These are phyloP conservation scores for Scomber japonicus DNA, from an alignment of 2,113 vertebrate genomes.

Conservation along the genomic window DNA sequence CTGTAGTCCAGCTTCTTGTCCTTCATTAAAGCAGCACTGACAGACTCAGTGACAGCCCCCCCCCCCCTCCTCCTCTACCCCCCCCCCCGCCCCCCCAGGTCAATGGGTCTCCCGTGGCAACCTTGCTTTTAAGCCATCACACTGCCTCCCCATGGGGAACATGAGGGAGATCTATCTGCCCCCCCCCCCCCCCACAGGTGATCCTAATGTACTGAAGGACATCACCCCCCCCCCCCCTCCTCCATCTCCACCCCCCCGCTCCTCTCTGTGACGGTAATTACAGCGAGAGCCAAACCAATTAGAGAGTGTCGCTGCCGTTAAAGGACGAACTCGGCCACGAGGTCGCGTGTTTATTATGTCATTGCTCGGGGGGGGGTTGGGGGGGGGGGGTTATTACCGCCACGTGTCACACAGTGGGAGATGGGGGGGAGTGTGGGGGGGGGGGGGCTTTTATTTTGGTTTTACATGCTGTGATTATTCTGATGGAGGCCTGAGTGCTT, in stretches of 20 bases:
- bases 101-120: no score
- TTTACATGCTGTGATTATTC: slow-evolving; percentile 69
- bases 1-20: slow-evolving; percentile 70
- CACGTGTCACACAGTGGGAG: slow-evolving; percentile 68
- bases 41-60: slow-evolving; percentile 86
- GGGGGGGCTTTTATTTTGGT: slow-evolving; percentile 65
- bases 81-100: slow-evolving; percentile 72
- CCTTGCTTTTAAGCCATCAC: slow-evolving; percentile 81
- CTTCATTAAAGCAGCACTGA: slow-evolving; percentile 95
- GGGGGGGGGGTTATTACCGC: slow-evolving; percentile 66
- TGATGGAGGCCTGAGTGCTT: slow-evolving; percentile 74
- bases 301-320: slow-evolving; percentile 75
- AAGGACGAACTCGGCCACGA: slow-evolving; percentile 73
- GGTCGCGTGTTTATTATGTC: slow-evolving; percentile 83
- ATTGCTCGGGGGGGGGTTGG: slow-evolving; percentile 49
- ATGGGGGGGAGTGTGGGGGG: slow-evolving; percentile 68
- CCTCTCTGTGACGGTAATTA: slow-evolving; percentile 63
- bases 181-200: slow-evolving; percentile 66
- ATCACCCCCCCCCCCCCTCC: slow-evolving; percentile 46
- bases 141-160: slow-evolving; percentile 69
- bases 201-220: slow-evolving; percentile 79
- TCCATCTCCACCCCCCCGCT: no score
- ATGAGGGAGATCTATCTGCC: slow-evolving; percentile 80
- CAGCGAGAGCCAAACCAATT: slow-evolving; percentile 77
- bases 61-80: slow-evolving; percentile 53